Evolutionary conservation across 1,140 invertebrate genomes (phyloP), one percentile per base, ranked within the genome.

Genomic region (Probaryconus sp.): DNA sequence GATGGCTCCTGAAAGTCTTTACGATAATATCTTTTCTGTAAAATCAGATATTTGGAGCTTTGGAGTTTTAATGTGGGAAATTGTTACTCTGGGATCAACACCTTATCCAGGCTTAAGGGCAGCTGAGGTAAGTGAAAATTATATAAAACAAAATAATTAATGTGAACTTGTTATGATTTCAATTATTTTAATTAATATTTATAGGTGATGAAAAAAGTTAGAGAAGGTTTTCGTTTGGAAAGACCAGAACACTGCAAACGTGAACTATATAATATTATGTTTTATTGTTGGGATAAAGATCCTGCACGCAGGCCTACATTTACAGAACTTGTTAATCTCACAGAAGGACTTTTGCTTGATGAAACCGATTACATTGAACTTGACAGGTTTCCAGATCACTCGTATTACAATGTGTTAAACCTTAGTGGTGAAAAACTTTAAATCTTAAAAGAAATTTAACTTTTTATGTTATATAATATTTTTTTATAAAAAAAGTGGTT

Each of bases 11-110:
- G 97, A 98, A 83, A 96, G 95, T 1, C 89, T 98, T 0, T 96
- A 95, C 80, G 94, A 97, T 79, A 96, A 96, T 79, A 92, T 96
- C 76, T 98, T 96, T 82, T 95, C 95, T 1, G 92, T 93, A 1
- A 96, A 97, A 84, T 95, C 95, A 0, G 96, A 98, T 79, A 93
- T 97, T 9, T 98, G 96, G 96, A 95, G 95, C 76, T 97, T 97
- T 80, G 96, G 96, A 0, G 92, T 98, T 5, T 88, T 97, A 1
- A 92, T 96, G 67, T 98, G 96, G 96, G 96, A 97, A 88, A 95
- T 97, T n/a, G 93, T 96, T 0, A 96, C 95, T 0, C 88, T 97
- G 6, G 96, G 95, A 1, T 96, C 95, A 5, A 97, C 95, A 4
- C 95, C 95, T 0, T 97, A 97, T 86, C 95, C 95, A 0, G 95